These are phyloP conservation scores for Xerus inauris DNA, from an alignment of 2,113 vertebrate species.

Conservation along the genomic window DNA sequence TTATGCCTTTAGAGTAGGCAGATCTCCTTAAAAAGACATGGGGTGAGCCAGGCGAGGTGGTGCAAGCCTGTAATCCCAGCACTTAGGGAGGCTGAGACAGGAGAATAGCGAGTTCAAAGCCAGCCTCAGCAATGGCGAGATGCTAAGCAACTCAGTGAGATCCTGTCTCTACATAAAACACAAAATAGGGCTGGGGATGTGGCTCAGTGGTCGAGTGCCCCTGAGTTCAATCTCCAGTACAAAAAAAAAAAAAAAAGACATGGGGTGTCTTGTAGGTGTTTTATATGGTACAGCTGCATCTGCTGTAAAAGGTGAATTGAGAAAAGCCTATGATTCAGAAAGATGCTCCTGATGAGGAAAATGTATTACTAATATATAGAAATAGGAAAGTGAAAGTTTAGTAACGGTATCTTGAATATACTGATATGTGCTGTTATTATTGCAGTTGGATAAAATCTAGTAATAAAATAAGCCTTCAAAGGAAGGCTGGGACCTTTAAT, in stretches of 20 bases:
- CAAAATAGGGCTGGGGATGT: no score
- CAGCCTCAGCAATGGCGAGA: no score
- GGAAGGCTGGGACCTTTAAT: background rate
- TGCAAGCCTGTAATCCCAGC: no score
- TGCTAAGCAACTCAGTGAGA: no score
- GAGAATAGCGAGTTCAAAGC: no score
- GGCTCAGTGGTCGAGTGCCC: no score
- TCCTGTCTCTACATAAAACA: no score
- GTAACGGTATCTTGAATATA: background rate
- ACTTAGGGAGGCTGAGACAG: no score
- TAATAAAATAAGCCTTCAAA: background rate
- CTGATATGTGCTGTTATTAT: background rate
- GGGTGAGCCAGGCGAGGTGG: no score
- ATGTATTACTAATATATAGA: background rate
- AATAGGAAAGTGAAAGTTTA: background rate
- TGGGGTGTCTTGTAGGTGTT: background rate
- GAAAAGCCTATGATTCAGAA: background rate
- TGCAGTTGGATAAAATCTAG: background rate
- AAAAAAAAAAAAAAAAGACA: accelerated
- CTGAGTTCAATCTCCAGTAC: no score
- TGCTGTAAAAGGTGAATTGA: background rate
- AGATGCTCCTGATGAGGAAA: background rate
- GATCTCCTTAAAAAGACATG: background rate
- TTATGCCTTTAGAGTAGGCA: background rate
- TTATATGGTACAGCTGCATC: background rate